Evolutionary conservation across 2,797 vertebrate genomes (phyloP), one percentile per base, ranked within the genome.

Genomic region (Gambusia yucatana): DNA sequence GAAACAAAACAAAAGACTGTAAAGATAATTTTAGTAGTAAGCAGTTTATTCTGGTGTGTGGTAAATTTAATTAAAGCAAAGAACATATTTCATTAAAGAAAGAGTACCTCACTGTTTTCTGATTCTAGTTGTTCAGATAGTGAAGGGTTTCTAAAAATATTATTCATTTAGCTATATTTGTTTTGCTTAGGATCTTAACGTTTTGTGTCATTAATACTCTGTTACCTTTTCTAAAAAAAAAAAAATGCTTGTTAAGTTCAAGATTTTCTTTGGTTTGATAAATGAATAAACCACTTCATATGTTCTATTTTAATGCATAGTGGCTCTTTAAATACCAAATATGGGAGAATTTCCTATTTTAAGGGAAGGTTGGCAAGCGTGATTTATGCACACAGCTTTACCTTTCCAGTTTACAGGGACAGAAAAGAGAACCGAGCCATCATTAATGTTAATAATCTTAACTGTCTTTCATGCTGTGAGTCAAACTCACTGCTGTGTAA

Each of bases 381-480:
- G 13, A 70, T 46, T 44, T 46, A 70, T 44, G 52, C 69, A 63
- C 20, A 17, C 7, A 46, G 41, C 16, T 81, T 81, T 33, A 48
- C 52, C 39, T 70, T 65, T 59, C 41, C 55, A 44, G 57, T 55
- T 76, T 73, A 76, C 57, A 33, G 57, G n/a, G 36, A 76, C 30
- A 59, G 30, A 33, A 72, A 76, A 76, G 46, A 70, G 74, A 81
- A 43, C 17, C 33, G 20, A 55, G 57, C 74, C 39, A 47, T 80
- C 67, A 81, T 72, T 77, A 81, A 67, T 44, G 70, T 73, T 77
- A 50, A 77, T 81, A 81, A 72, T 81, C 50, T 30, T 70, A 77
- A 61, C 57, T 50, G 79, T 48, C 69, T 69, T 75, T 71, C 43
- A 75, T 80, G 50, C 73, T 47, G 63, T 71, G 73, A 59, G 73